Conservation (phyloP, 2,797 vertebrate genomes). For the Leptoclinus maculatus region DNA sequence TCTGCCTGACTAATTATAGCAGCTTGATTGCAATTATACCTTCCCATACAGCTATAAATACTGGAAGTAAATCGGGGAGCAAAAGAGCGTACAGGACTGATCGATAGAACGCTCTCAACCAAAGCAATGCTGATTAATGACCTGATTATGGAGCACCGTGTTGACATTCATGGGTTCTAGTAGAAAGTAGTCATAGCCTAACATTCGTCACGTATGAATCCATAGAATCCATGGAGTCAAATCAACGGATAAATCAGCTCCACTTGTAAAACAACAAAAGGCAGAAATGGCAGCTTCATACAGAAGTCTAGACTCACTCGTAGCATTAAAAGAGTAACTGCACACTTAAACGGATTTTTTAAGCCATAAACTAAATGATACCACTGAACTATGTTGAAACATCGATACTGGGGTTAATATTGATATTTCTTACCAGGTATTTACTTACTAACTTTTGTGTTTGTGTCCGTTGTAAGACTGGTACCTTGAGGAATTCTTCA, state of each 20-base stretch:
- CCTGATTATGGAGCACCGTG: slow-evolving; percentile 33
- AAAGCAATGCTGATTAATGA: slow-evolving; percentile 50
- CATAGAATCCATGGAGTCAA: slow-evolving; percentile 2
- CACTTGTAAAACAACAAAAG: slow-evolving; percentile 2
- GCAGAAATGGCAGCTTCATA: neutral
- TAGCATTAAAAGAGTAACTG: neutral
- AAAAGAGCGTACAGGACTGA: slow-evolving; percentile 6
- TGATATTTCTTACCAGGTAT: neutral
- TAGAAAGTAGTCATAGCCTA: slow-evolving; percentile 23
- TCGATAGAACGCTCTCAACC: slow-evolving; percentile 15
- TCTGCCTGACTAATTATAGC: slow-evolving; percentile 43
- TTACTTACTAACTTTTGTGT: neutral
- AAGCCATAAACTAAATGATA: no score
- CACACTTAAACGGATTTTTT: neutral
- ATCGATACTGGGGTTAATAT: no score
- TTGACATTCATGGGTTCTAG: slow-evolving; percentile 35
- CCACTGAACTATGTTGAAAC: no score
- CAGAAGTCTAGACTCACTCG: neutral
- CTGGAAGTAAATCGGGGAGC: slow-evolving; percentile 2
- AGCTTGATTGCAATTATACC: slow-evolving; percentile 56
- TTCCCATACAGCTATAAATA: slow-evolving; percentile 34
- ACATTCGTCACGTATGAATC: slow-evolving; percentile 15
- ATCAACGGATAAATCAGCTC: slow-evolving; percentile 24
- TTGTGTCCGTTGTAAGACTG: neutral
- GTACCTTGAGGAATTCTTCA: neutral